These are phyloP conservation scores for Siniperca chuatsi DNA, from an alignment of 2,113 vertebrate genomes.

Conservation along the genomic window DNA sequence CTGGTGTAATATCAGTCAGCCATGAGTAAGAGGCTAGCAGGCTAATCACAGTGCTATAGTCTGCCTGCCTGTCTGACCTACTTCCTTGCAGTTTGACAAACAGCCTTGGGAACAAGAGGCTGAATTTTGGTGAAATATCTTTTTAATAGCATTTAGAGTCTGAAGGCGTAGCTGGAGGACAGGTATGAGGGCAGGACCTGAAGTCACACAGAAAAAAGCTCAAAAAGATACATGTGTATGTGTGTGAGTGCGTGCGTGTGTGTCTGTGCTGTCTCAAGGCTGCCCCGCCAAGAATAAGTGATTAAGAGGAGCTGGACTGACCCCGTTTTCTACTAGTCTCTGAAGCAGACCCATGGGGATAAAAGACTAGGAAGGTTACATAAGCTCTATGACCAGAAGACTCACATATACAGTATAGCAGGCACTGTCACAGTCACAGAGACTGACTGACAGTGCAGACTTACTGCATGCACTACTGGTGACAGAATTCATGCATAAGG, in stretches of 20 bases:
- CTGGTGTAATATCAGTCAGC: slow-evolving; percentile 25
- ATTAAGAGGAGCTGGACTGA: slow-evolving; percentile 68
- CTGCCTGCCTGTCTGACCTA: slow-evolving; percentile 24
- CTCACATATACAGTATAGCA: slow-evolving; percentile 5
- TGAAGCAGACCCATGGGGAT: slow-evolving; percentile 53
- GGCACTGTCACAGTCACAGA: slow-evolving; percentile 1
- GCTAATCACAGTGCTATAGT: slow-evolving; percentile 35
- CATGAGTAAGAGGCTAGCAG: slow-evolving; percentile 37
- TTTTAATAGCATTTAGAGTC: slow-evolving; percentile 44
- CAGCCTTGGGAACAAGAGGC: slow-evolving; percentile 24
- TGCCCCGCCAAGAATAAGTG: slow-evolving; percentile 50
- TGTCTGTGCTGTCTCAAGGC: slow-evolving; percentile 36
- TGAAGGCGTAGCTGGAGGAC: slow-evolving; percentile 40
- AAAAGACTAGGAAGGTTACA: slow-evolving; percentile 54
- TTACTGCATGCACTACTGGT: neutral
- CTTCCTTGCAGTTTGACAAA: slow-evolving; percentile 27
- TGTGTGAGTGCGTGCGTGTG: slow-evolving; percentile 18
- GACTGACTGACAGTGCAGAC: neutral
- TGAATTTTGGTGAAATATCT: slow-evolving; percentile 48
- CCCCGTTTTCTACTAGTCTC: slow-evolving; percentile 60
- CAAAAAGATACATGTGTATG: slow-evolving; percentile 6
- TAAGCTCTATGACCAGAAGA: slow-evolving; percentile 47
- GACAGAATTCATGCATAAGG: slow-evolving; percentile 3
- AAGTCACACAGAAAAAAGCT: slow-evolving; percentile 63
- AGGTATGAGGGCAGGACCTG: slow-evolving; percentile 55